Conservation (phyloP, 2,797 vertebrate genomes). For the Poecile montanus region DNA sequence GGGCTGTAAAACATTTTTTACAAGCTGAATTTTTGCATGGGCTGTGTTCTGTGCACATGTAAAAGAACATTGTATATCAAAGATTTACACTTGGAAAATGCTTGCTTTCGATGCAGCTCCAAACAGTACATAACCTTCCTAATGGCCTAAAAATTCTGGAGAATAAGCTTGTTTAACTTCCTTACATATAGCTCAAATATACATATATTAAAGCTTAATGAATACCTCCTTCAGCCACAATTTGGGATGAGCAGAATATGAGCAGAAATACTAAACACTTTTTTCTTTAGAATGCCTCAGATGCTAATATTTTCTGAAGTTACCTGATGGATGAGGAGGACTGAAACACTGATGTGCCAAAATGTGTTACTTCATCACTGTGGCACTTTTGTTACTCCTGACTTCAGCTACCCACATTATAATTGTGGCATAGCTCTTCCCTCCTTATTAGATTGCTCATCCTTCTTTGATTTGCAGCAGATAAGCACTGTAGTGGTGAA, state of each 20-base stretch:
- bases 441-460: neutral
- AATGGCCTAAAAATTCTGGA: neutral
- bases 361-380: neutral
- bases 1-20: neutral
- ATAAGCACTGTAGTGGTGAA: neutral
- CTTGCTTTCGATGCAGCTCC: neutral
- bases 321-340: neutral
- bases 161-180: neutral
- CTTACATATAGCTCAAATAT: neutral
- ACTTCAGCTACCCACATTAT: neutral
- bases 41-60: neutral
- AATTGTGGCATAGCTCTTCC: neutral
- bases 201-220: neutral
- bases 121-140: neutral
- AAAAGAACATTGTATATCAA: neutral
- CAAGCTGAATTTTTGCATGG: neutral
- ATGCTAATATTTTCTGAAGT: neutral
- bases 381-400: neutral
- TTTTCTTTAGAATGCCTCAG: neutral
- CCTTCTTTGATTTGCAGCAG: neutral
- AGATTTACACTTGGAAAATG: neutral
- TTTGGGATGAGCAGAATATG: neutral
- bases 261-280: neutral
- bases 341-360: neutral
- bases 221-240: neutral